Base-by-base conservation (phyloP, 2,797 vertebrate genomes). In the Dicrostonyx torquatus region DNA sequence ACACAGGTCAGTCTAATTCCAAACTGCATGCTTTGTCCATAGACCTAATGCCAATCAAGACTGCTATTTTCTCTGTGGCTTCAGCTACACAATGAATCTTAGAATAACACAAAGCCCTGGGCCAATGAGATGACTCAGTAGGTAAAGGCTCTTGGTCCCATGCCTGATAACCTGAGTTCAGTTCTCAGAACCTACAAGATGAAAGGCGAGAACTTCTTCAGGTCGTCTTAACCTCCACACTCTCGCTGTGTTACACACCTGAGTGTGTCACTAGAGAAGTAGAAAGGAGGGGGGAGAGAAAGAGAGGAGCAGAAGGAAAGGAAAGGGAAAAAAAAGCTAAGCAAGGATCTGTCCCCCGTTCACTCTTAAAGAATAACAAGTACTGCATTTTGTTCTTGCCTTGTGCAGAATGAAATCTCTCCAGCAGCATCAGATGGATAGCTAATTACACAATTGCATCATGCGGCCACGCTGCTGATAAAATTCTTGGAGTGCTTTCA, bases 381-480 rank as follows among this genome's bases (percentile, higher is more conserved):
- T 60, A 64, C 89, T 94, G 95, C 91, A 95, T 97, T 97, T 97
- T 97, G 90, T 98, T 96, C 97, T 95, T 87, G 91, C 89, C 84
- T 91, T 94, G 96, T 97, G 94, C 95, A 92, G 98, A 98, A 97
- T 94, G 94, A 97, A 96, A 96, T 97, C 94, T 87, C 96, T 97
- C 96, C 87, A 89, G 87, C 95, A 90, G 85, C 97, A 97, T 98
- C 98, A 98, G 96, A 97, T 97, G 97, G 96, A 96, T 98, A 98
- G 97, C 98, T 98, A 98, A 98, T 98, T 98, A 97, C 97, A 98
- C 97, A 98, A 98, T 98, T 98, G 98, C 97, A 98, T 98, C 98
- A 98, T 98, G 98, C 96, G 10, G 0, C 96, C 96, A 17, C 72
- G 24, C 97, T 98, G 6, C 3, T 97, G 91, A 98, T 97, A 98